Evolutionary conservation across 2,113 vertebrate species (phyloP), one percentile per base, ranked within the genome.

Genomic region (Onychorhynchus coronatus): DNA sequence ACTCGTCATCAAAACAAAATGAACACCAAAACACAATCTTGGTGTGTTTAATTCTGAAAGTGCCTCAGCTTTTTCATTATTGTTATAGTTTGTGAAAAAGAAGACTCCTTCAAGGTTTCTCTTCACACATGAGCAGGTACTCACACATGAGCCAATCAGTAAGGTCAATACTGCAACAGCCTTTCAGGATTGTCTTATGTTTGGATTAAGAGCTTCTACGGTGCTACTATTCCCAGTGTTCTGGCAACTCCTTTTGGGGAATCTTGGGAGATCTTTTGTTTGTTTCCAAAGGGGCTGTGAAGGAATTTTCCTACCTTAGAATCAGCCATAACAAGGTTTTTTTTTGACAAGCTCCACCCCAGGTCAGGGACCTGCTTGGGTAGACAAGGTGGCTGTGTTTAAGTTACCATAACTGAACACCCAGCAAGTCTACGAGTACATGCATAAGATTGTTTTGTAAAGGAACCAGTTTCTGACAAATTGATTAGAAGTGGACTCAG

Each of bases 401-500:
- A 52, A 15, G 8, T 74, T 41, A 72, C 22, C 5, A 1, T 20
- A 75, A 61, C 14, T 27, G 21, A 89, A 56, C 56, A 78, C 13
- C 47, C 63, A 66, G 20, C 66, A 75, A 72, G 30, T 31, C 30
- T 61, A 3, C 6, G 4, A 58, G 10, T 30, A 42, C 3, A 59
- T 46, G 42, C 2, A 8, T 15, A 35, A 1, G 0, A 59, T 21
- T 7, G 8, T 33, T 74, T 50, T 8, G 19, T 8, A 65, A 24
- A 56, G 8, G 21, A 87, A 71, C 4, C 33, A 56, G 18, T 59
- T 87, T 53, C 59, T 63, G 30, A 74, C 4, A 75, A 89, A 81
- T 2, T 59, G 1, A 0, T 85, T 68, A 56, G 9, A 89, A 81
- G 12, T 5, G 19, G 35, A 61, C 30, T 42, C 28, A 49, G 23